Base-by-base conservation (phyloP, 2,888 invertebrate genomes). In the Chloroclystis v-ata region DNA sequence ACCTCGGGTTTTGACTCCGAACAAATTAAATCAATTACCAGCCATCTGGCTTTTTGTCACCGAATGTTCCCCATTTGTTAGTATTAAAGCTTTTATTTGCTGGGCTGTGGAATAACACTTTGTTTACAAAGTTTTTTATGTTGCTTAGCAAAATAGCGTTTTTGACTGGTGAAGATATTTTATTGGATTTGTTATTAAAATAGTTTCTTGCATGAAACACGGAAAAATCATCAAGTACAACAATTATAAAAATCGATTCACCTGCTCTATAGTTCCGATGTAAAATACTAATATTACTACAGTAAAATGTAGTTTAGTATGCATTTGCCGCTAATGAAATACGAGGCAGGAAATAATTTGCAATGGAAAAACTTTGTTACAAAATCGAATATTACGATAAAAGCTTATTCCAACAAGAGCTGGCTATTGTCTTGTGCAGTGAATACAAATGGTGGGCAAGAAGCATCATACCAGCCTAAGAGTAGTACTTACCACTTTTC, bases 1-100 rank as follows among this genome's bases (percentile, higher is more conserved):
- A 70, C 71, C 67, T 50, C 61, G 69, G 73, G 70, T 78, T 84
- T 84, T 79, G 82, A 80, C 80, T 80, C 66, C 58, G 64, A 68
- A 84, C 83, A 85, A 85, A 85, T 85, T 82, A 84, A 85, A 83
- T 85, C 84, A 85, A 85, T 85, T 85, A 84, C 72, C 71, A 73
- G 59, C 56, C 70, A 69, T 67, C 72, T 63, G 67, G 56, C 68
- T 73, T 82, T 75, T 80, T 75, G 67, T 46, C 60, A 57, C 68
- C 69, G 69, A 82, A 78, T 72, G 72, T 69, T 70, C 60, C 46
- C 77, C 78, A 82, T 81, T 83, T 82, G 78, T 82, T 60, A 75
- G 71, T 64, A 71, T 79, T 80, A 68, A 35, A 64, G 60, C 54
- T 62, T 63, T 63, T 75, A 75, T 78, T 80, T 78, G 72, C 38